Evolutionary conservation across 1,140 invertebrate species (phyloP).

Genomic region (Acromyrmex charruanus): DNA sequence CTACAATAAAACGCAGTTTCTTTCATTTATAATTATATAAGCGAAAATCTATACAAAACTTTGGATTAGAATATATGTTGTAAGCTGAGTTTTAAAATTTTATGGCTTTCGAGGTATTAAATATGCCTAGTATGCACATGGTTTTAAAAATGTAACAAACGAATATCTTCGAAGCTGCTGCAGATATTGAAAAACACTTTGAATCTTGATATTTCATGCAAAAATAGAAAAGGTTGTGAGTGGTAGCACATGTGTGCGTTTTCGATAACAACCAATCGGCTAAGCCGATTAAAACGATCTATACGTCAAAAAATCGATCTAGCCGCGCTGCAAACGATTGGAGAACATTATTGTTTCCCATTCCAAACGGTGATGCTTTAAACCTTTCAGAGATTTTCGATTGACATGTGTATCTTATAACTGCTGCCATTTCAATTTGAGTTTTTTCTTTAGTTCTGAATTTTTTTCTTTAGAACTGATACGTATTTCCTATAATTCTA

Average conservation of each 20-base stretch:
- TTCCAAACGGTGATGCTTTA: neutral
- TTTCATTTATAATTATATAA: neutral
- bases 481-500: constrained; percentile 22
- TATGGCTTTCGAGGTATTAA: neutral
- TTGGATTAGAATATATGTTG: neutral
- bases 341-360: constrained; percentile 30
- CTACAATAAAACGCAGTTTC: too few relatives aligned
- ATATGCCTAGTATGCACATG: too few relatives aligned
- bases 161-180: constrained; percentile 21
- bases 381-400: neutral
- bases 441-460: constrained; percentile 8
- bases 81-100: constrained; percentile 2
- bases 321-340: constrained; percentile 9
- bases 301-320: constrained; percentile 28
- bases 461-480: neutral
- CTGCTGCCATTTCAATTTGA: neutral
- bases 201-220: constrained; percentile 10
- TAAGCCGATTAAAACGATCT: constrained; percentile 56
- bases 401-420: constrained; percentile 7
- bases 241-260: constrained; percentile 1
- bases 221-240: constrained; percentile 25
- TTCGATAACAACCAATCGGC: constrained; percentile 29
- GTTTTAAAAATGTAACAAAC: constrained; percentile 3
- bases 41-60: neutral
- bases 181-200: constrained; percentile 40